Percentiles rank a stretch among this genome's conserved stretches.
phyloP scores from a whole-genome alignment of 2,797 vertebrate species.

The Protonibea diacanthus region DNA sequence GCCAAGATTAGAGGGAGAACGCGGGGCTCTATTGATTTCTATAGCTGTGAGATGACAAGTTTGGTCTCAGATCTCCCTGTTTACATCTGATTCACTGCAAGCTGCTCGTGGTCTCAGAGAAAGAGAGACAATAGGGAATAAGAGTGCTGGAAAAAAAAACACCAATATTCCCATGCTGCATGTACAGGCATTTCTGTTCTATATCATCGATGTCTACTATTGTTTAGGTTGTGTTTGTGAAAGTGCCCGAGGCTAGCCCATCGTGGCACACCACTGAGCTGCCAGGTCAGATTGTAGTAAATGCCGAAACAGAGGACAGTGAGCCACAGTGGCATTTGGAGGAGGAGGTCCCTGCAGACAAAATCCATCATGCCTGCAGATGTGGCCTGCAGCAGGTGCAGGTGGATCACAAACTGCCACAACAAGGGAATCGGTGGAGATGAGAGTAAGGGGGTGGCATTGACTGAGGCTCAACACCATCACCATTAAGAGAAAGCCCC shows the following conservation, averaged over 20 bases:
- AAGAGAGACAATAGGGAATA: slow-evolving; percentile 26
- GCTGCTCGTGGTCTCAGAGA: slow-evolving; percentile 29
- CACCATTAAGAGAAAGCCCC: slow-evolving; percentile 24
- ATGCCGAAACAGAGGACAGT: slow-evolving; percentile 52
- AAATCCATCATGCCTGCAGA: slow-evolving; percentile 62
- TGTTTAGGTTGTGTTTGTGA: slow-evolving; percentile 54
- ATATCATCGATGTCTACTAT: slow-evolving; percentile 30
- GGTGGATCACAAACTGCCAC: slow-evolving; percentile 64
- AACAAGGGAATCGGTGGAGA: slow-evolving; percentile 31
- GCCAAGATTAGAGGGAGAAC: slow-evolving; percentile 67
- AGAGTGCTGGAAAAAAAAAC: not conserved
- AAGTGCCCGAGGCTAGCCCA: slow-evolving; percentile 46
- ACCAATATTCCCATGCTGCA: not conserved
- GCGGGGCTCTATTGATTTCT: slow-evolving; percentile 80
- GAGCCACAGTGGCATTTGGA: slow-evolving; percentile 68
- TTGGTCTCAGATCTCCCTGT: slow-evolving; percentile 73
- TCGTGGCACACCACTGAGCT: slow-evolving; percentile 55
- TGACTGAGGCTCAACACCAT: slow-evolving; percentile 16
- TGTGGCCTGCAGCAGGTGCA: slow-evolving; percentile 69
- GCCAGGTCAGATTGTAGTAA: slow-evolving; percentile 64
- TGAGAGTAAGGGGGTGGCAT: slow-evolving; percentile 15
- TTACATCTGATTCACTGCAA: slow-evolving; percentile 73
- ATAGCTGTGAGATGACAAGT: slow-evolving; percentile 78
- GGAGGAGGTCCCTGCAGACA: slow-evolving; percentile 54
- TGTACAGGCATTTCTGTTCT: slow-evolving; percentile 17